These are phyloP conservation scores for Echinometra lucunter DNA, from an alignment of 53 echinoderm and acorn worm species.

Conservation along the genomic window DNA sequence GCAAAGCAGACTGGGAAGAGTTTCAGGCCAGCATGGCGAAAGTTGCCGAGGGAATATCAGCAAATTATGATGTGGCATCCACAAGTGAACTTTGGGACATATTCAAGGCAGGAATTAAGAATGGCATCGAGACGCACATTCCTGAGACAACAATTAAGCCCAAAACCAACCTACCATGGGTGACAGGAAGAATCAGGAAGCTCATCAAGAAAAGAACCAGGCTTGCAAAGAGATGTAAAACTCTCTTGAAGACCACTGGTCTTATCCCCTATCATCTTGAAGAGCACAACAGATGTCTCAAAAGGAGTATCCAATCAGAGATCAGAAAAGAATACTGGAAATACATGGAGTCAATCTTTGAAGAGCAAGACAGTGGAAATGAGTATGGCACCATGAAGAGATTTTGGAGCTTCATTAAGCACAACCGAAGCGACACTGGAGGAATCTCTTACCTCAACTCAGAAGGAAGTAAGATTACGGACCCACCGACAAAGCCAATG, in stretches of 20 bases:
- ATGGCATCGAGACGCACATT: slow-evolving; percentile 25
- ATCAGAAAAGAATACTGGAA: slow-evolving; percentile 30
- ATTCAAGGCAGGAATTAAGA: slow-evolving; percentile 40
- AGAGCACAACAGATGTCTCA: not conserved
- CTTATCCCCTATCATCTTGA: not conserved
- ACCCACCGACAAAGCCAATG: not conserved
- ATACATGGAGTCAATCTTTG: slow-evolving; percentile 24
- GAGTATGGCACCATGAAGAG: not conserved
- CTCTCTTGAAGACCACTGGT: not conserved
- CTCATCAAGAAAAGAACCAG: slow-evolving; percentile 54
- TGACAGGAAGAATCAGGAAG: slow-evolving; percentile 29
- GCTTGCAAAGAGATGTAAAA: not conserved
- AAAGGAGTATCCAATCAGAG: not conserved
- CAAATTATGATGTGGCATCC: slow-evolving; percentile 9
- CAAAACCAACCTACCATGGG: slow-evolving; percentile 36
- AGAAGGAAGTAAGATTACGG: not conserved
- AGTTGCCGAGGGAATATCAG: not conserved
- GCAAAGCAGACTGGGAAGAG: slow-evolving; percentile 53
- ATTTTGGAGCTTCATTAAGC: slow-evolving; percentile 28
- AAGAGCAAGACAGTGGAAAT: not conserved
- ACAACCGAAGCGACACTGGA: slow-evolving; percentile 15
- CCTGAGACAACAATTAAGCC: not conserved
- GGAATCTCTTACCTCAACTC: slow-evolving; percentile 12
- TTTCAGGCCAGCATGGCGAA: slow-evolving; percentile 5
- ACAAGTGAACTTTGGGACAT: slow-evolving; percentile 32